These are phyloP conservation scores for Vespertilio murinus DNA, from an alignment of 2,797 vertebrate genomes.

Conservation along the genomic window DNA sequence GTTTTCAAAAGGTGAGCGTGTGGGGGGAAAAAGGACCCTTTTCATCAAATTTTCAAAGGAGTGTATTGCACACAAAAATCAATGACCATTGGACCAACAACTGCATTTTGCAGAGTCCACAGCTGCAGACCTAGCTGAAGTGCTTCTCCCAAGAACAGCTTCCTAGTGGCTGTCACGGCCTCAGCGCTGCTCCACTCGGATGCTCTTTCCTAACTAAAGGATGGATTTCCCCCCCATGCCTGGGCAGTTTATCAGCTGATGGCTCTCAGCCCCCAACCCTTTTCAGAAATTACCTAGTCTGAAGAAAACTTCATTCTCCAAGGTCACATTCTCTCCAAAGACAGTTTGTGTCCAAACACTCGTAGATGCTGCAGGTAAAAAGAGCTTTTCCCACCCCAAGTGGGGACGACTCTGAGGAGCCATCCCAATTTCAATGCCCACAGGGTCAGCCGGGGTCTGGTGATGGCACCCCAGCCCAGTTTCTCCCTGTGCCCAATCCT, in stretches of 20 bases:
- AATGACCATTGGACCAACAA: background rate
- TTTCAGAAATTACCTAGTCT: background rate
- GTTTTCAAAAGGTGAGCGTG: background rate
- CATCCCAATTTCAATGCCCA: no score
- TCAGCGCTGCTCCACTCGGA: background rate
- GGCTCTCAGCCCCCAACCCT: background rate
- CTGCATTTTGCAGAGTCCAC: background rate
- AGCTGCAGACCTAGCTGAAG: background rate
- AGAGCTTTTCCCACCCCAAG: background rate
- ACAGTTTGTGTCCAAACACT: background rate
- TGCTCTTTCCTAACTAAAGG: background rate
- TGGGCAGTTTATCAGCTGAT: background rate
- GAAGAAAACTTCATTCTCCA: background rate
- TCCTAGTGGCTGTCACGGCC: background rate
- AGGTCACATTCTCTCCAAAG: background rate
- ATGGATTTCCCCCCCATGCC: background rate
- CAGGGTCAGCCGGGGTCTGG: background rate
- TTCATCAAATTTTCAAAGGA: background rate
- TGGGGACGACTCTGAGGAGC: background rate
- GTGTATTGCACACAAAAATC: background rate
- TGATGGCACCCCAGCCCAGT: background rate
- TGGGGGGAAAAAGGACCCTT: background rate
- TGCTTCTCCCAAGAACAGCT: background rate
- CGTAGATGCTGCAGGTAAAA: background rate
- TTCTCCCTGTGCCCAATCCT: background rate